phyloP scores from a whole-genome alignment of 2,888 invertebrate species.

The Phyllotreta striolata region DNA sequence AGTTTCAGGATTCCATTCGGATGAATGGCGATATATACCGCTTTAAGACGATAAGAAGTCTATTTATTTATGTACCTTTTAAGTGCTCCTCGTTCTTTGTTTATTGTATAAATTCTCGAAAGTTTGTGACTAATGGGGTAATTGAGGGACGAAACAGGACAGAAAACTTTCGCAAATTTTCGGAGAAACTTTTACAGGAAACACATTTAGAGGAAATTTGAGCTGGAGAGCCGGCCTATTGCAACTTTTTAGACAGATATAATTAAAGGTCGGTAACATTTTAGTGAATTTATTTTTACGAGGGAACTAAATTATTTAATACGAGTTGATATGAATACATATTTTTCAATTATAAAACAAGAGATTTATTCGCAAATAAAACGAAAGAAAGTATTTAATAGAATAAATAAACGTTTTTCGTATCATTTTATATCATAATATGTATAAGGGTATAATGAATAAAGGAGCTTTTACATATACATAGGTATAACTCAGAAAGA shows the following conservation, averaged over 20 bases:
- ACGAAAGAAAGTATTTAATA: no score
- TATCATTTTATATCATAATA: no score
- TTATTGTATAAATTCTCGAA: conserved; percentile 21
- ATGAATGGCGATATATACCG: conserved; percentile 16
- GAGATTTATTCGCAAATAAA: no score
- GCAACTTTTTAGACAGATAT: background rate
- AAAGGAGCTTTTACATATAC: no score
- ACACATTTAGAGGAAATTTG: conserved; percentile 8
- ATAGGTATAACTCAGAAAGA: no score
- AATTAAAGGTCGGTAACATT: no score
- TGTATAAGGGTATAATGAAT: no score
- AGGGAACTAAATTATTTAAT: no score
- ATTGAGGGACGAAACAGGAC: conserved; percentile 2
- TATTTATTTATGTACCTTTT: conserved; percentile 11
- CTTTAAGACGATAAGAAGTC: conserved; percentile 22
- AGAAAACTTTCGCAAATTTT: conserved; percentile 12
- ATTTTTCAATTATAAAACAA: no score
- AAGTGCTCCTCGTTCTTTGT: conserved; percentile 18
- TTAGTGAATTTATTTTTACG: no score
- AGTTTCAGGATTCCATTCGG: background rate
- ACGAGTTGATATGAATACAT: no score
- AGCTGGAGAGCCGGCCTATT: conserved; percentile 3
- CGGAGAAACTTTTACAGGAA: conserved; percentile 4
- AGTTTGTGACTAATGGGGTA: conserved; percentile 19
- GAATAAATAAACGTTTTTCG: no score